phyloP scores from a whole-genome alignment of 1,140 invertebrate genomes.

The Grapholita molesta region DNA sequence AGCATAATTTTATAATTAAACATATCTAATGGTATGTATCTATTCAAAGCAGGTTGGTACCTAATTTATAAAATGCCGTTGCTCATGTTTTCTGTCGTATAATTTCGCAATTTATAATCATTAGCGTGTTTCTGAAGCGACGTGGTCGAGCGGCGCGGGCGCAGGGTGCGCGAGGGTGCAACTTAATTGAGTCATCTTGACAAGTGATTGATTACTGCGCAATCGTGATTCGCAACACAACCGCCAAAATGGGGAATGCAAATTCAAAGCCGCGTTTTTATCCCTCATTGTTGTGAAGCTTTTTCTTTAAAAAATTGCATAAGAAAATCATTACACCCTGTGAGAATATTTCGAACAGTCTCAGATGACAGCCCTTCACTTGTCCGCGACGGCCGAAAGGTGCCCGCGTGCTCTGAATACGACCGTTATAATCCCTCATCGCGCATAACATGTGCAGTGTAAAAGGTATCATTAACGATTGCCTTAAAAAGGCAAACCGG shows the following conservation, averaged over 20 bases:
- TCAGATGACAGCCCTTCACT: slow-evolving; percentile 71
- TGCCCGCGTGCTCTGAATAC: slow-evolving; percentile 44
- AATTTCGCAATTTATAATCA: slow-evolving; percentile 69
- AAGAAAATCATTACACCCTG: slow-evolving; percentile 57
- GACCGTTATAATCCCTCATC: slow-evolving; percentile 72
- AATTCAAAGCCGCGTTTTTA: slow-evolving; percentile 50
- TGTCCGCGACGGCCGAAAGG: slow-evolving; percentile 40
- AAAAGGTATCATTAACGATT: slow-evolving; percentile 74
- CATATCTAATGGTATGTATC: slow-evolving; percentile 13
- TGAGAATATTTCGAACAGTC: slow-evolving; percentile 63
- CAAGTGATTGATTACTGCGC: slow-evolving; percentile 62
- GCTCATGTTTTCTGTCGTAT: slow-evolving; percentile 48
- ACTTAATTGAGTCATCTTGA: slow-evolving; percentile 67
- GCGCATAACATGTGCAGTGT: slow-evolving; percentile 62
- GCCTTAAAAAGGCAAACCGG: slow-evolving; percentile 72
- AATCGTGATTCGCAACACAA: slow-evolving; percentile 59
- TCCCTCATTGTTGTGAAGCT: slow-evolving; percentile 30
- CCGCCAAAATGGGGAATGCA: slow-evolving; percentile 50
- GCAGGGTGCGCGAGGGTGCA: slow-evolving; percentile 44
- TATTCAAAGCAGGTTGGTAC: slow-evolving; percentile 17
- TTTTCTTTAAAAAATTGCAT: slow-evolving; percentile 37
- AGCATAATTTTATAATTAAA: slow-evolving; percentile 12
- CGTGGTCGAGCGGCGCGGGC: slow-evolving; percentile 28
- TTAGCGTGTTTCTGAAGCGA: slow-evolving; percentile 54
- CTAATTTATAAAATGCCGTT: slow-evolving; percentile 35